phyloP scores from a whole-genome alignment of 2,888 invertebrate genomes.

The Pyralis farinalis region DNA sequence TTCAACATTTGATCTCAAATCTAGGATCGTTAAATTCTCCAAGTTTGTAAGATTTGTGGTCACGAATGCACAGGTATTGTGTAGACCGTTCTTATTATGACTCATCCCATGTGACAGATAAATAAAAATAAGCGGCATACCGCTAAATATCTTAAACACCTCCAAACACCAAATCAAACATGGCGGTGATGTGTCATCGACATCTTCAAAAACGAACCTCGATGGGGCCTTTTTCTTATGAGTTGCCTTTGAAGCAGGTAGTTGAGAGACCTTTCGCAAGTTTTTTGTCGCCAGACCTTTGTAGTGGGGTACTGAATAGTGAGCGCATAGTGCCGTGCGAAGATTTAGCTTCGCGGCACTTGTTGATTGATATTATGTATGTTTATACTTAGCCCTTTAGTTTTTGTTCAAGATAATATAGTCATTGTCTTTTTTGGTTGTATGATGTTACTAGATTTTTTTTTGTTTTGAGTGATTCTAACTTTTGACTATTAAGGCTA shows the following conservation, averaged over 20 bases:
- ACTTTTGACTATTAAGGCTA: too few species aligned
- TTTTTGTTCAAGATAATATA: too few species aligned
- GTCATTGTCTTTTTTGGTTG: too few species aligned
- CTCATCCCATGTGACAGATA: conserved; percentile 39
- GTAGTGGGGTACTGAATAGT: conserved; percentile 40
- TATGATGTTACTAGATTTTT: too few species aligned
- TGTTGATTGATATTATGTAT: too few species aligned
- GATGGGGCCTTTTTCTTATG: conserved; percentile 35
- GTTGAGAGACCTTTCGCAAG: conserved; percentile 53
- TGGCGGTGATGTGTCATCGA: conserved; percentile 53
- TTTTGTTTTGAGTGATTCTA: too few species aligned
- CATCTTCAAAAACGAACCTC: conserved; percentile 33
- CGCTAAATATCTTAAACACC: conserved; percentile 14
- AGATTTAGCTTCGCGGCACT: conserved; percentile 45
- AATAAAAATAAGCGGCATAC: conserved; percentile 35
- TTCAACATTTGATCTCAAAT: too few species aligned
- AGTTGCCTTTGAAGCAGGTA: conserved; percentile 61
- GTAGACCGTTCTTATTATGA: conserved; percentile 31
- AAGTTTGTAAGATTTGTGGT: too few species aligned
- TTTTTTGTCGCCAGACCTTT: conserved; percentile 55
- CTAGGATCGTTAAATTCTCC: too few species aligned
- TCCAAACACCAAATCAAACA: conserved; percentile 30
- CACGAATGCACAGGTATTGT: too few species aligned
- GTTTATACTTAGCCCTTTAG: too few species aligned
- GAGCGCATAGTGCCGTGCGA: conserved; percentile 24